These are phyloP conservation scores for Acrocephalus arundinaceus DNA, from an alignment of 2,113 vertebrate genomes.

Conservation along the genomic window DNA sequence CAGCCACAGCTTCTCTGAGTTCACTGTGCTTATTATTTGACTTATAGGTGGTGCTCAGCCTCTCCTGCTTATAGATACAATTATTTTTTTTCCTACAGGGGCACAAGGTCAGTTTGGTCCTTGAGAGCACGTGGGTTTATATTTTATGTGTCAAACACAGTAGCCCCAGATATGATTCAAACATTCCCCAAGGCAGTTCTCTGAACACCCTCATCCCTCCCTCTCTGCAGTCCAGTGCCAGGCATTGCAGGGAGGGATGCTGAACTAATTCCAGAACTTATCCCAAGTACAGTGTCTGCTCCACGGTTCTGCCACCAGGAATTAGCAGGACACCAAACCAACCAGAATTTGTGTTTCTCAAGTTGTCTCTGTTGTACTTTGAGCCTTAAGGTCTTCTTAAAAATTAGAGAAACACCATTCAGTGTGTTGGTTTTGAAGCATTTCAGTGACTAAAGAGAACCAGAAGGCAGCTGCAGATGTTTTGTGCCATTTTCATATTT, in stretches of 20 bases:
- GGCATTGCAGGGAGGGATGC: too few relatives aligned
- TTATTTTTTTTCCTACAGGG: rapidly evolving
- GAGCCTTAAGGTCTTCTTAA: background rate
- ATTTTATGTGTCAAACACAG: background rate
- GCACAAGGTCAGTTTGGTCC: background rate
- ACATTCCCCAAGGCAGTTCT: background rate
- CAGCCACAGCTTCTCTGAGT: background rate
- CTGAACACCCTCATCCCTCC: background rate
- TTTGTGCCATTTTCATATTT: background rate
- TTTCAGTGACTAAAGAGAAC: background rate
- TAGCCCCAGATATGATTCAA: background rate
- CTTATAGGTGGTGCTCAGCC: background rate
- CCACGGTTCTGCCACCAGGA: background rate
- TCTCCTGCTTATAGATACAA: background rate
- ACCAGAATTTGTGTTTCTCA: background rate
- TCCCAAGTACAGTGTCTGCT: rapidly evolving
- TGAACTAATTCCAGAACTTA: background rate
- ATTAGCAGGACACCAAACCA: background rate
- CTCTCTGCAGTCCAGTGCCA: background rate
- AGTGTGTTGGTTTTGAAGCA: background rate
- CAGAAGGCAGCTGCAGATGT: background rate
- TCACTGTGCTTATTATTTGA: background rate
- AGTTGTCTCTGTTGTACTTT: background rate
- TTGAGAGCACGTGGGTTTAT: background rate
- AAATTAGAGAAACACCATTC: background rate